These are phyloP conservation scores for Etheostoma nigrum DNA, from an alignment of 2,797 vertebrate species.

Conservation along the genomic window DNA sequence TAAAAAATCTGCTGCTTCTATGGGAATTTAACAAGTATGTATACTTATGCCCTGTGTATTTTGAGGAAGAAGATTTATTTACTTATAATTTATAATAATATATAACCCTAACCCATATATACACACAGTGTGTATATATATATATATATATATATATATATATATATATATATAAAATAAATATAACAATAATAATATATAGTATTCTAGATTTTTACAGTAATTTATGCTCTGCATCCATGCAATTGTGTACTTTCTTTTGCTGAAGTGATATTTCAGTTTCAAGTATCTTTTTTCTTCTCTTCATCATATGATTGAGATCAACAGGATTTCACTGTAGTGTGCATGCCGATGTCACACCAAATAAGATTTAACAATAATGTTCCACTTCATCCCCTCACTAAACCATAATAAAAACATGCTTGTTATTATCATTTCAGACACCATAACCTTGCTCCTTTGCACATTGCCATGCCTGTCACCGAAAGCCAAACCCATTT, in stretches of 20 bases:
- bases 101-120: too few species aligned
- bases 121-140: too few species aligned
- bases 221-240: background rate
- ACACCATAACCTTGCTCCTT: background rate
- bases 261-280: background rate
- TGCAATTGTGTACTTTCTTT: background rate
- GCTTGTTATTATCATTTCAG: background rate
- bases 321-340: background rate
- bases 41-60: too few species aligned
- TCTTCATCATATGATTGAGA: background rate
- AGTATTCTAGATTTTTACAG: background rate
- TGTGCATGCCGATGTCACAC: background rate
- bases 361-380: background rate
- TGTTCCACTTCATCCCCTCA: background rate
- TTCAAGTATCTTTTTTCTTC: background rate
- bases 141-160: too few species aligned
- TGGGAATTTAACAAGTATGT: too few species aligned
- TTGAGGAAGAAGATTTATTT: too few species aligned
- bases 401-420: background rate
- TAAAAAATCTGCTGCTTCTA: too few species aligned
- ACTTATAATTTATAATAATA: too few species aligned
- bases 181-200: too few species aligned
- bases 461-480: background rate
- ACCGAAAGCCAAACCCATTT: too few species aligned
- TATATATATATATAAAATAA: too few species aligned